These are phyloP conservation scores for Tapirus indicus DNA, from an alignment of 2,797 vertebrate species.

Conservation along the genomic window DNA sequence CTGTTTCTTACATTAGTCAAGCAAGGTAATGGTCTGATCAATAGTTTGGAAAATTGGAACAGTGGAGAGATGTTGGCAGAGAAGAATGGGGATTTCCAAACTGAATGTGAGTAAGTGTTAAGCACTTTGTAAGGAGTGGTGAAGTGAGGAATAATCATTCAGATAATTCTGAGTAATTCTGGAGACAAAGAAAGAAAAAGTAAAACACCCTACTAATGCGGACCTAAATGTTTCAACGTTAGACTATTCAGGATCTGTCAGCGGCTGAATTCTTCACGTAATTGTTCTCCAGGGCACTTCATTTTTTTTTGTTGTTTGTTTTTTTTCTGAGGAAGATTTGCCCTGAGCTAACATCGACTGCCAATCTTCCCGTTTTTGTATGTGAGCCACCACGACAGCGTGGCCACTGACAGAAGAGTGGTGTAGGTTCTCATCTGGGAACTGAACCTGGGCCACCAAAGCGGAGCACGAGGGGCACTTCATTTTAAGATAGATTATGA, in stretches of 20 bases:
- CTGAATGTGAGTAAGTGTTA: neutral
- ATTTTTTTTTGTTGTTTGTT: no score
- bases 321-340: no score
- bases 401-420: no score
- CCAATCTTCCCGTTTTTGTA: no score
- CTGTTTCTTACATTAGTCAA: neutral
- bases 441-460: no score
- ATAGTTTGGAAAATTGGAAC: neutral
- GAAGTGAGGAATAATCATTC: neutral
- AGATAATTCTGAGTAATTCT: conserved; percentile 25
- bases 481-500: conserved; percentile 7
- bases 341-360: no score
- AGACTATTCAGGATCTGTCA: neutral
- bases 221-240: neutral
- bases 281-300: neutral
- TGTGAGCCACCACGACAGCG: no score
- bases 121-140: neutral
- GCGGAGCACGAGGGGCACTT: neutral
- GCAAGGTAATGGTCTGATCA: neutral
- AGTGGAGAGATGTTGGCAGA: neutral
- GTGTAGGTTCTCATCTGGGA: no score
- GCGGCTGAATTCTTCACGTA: neutral
- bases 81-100: conserved; percentile 2
- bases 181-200: neutral
- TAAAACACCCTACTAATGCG: neutral